Evolutionary conservation across 1,140 invertebrate genomes (phyloP), one percentile per base, ranked within the genome.

Genomic region (Eciton burchellii): DNA sequence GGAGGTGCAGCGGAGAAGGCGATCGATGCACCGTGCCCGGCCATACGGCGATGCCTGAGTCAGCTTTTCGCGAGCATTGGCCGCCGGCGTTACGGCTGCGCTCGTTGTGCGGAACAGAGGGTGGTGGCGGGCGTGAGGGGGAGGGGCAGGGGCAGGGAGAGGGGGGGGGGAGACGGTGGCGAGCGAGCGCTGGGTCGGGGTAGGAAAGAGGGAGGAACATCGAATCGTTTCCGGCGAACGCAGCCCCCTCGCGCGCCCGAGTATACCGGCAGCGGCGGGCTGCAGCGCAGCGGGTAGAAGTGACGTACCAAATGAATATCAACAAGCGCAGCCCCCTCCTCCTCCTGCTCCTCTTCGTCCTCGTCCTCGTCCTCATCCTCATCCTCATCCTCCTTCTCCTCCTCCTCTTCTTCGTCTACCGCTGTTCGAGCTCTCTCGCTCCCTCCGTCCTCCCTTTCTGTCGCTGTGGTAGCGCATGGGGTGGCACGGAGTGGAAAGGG

Each of bases 21-120:
- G 88, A 90, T 90, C 89, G 89, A 90, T 90, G 89, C 89, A 90
- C 87, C 89, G 82, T 79, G 74, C 86, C 83, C 79, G 81, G 73
- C 88, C 85, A 83, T 84, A 86, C 85, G 83, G 81, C 86, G 88
- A 86, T 87, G 89, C 81, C 86, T 89, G 89, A 89, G 86, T 89
- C 86, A 88, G 88, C 86, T 84, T 88, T 89, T 88, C 84, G 82
- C 86, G 87, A 88, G 86, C 87, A 88, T 88, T 89, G 87, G 87
- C 84, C 86, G 86, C 74, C 60, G 84, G 81, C 73, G 83, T 84
- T 89, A 89, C 85, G 88, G 85, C 85, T 88, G 87, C 87, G 87
- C 86, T 89, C 83, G 86, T 88, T 74, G 86, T 84, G 72, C 60
- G 43, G 83, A 73, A 73, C 65, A 82, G 66, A 76, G 82, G 84